Percentiles rank a stretch among this genome's conserved stretches.
phyloP scores from a whole-genome alignment of 2,797 vertebrate species.

The Amniataba percoides region DNA sequence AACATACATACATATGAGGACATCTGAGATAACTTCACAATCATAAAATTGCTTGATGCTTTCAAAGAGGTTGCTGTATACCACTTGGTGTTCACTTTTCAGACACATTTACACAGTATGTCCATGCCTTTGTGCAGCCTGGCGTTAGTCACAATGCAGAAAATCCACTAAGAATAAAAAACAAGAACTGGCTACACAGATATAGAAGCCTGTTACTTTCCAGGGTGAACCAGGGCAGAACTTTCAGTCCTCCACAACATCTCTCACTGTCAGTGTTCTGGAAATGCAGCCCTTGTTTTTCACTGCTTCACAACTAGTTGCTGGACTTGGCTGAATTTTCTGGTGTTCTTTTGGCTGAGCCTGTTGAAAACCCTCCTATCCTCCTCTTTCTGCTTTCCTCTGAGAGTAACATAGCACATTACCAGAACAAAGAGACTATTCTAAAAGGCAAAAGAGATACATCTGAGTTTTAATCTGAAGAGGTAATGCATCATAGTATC shows the following conservation, averaged over 20 bases:
- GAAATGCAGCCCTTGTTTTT: not conserved
- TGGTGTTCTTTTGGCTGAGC: not conserved
- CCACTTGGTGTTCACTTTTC: not conserved
- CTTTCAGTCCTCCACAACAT: not conserved
- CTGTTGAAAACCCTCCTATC: not conserved
- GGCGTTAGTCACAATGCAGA: slow-evolving; percentile 1
- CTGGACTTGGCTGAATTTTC: not conserved
- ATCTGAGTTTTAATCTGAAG: not conserved
- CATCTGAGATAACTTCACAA: not conserved
- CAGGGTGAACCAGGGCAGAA: not conserved
- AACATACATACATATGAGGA: not conserved
- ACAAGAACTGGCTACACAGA: not conserved
- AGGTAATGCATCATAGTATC: not conserved
- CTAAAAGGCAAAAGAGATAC: not conserved
- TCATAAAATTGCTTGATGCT: not conserved
- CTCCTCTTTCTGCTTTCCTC: not conserved
- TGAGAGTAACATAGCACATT: not conserved
- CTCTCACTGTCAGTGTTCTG: not conserved
- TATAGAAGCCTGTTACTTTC: slow-evolving; percentile 4
- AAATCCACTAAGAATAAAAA: not conserved
- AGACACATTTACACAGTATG: not conserved
- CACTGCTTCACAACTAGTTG: not conserved
- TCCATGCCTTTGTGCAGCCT: not conserved
- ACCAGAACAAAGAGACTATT: not conserved
- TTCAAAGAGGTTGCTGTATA: slow-evolving; percentile 26